A percentile compares a stretch with the other conserved stretches of the same genome.
These are phyloP conservation scores for Zophobas morio DNA, from an alignment of 1,140 invertebrate genomes.

Conservation along the genomic window DNA sequence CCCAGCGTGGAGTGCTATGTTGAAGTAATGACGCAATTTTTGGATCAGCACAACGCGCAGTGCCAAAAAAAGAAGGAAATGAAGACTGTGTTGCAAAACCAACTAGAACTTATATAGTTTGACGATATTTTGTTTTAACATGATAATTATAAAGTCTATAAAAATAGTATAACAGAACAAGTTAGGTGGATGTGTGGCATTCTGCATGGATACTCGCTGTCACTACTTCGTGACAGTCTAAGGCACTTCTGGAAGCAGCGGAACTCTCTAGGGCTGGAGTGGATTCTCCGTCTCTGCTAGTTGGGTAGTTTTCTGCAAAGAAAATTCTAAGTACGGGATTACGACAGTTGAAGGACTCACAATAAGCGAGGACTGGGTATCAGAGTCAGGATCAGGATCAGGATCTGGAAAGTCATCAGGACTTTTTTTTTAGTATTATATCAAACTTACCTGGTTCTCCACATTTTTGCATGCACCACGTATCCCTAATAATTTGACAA, in stretches of 20 bases:
- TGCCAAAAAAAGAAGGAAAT: no score
- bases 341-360: neutral
- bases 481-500: slow-evolving; percentile 64
- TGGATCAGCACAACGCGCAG: no score
- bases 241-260: slow-evolving; percentile 28
- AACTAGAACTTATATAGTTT: no score
- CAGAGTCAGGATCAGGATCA: neutral
- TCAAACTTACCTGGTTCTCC: slow-evolving; percentile 60
- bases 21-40: no score
- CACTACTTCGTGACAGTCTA: slow-evolving; percentile 42
- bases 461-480: slow-evolving; percentile 64
- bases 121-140: no score
- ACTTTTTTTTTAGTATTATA: slow-evolving; percentile 11
- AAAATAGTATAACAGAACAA: no score
- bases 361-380: no score
- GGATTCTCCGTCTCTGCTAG: slow-evolving; percentile 47
- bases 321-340: neutral
- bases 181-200: slow-evolving; percentile 21
- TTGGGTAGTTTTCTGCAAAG: slow-evolving; percentile 30
- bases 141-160: no score
- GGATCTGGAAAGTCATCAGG: neutral
- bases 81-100: no score
- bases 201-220: slow-evolving; percentile 31
- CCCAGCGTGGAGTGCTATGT: no score
- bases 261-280: slow-evolving; percentile 43